These are phyloP conservation scores for Pogonocherus hispidulus DNA, from an alignment of 2,888 invertebrate genomes.

Conservation along the genomic window DNA sequence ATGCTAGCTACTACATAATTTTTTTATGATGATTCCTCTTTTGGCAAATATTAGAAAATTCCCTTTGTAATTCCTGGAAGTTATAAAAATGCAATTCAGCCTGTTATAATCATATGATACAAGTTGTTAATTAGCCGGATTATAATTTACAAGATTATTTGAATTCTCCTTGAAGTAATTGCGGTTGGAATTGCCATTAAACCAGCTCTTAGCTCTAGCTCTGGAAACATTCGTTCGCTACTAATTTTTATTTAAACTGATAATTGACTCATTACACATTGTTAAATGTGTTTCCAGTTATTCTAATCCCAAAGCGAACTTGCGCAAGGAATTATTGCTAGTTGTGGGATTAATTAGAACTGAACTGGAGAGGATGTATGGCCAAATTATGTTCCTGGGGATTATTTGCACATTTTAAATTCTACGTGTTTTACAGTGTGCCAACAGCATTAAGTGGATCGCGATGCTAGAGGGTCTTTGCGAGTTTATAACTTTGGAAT, in stretches of 20 bases:
- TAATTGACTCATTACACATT: neutral
- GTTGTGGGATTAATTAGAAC: neutral
- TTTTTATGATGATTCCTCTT: too few species aligned
- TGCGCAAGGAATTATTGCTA: neutral
- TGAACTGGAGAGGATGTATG: neutral
- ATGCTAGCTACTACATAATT: too few species aligned
- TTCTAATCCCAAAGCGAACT: neutral
- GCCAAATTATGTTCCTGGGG: neutral
- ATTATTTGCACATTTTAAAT: slow-evolving; percentile 4
- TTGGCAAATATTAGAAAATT: too few species aligned
- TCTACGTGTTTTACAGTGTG: neutral
- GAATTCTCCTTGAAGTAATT: too few species aligned
- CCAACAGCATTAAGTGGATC: neutral
- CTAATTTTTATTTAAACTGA: neutral
- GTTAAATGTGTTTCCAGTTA: neutral
- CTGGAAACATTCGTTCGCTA: neutral
- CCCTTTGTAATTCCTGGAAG: too few species aligned
- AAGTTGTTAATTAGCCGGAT: too few species aligned
- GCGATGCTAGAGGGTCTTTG: neutral
- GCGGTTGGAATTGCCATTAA: neutral
- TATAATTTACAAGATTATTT: too few species aligned
- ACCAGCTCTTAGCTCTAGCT: neutral
- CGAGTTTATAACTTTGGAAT: neutral
- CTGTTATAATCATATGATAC: too few species aligned
- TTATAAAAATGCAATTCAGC: too few species aligned